Evolutionary conservation across 2,797 vertebrate genomes (phyloP).

Genomic region (Potorous gilbertii): DNA sequence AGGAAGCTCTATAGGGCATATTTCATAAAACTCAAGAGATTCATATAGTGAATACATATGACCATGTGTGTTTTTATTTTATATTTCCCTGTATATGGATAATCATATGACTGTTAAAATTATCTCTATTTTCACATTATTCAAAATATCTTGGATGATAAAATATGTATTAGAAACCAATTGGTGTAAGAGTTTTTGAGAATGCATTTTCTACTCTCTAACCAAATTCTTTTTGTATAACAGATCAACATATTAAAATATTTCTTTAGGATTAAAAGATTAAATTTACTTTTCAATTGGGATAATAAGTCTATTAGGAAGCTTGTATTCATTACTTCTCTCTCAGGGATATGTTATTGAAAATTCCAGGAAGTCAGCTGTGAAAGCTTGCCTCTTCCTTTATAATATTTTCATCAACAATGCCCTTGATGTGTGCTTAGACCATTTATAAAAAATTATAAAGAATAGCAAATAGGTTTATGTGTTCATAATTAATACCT

Average conservation of each 20-base stretch:
- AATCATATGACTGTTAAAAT: background rate
- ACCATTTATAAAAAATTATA: background rate
- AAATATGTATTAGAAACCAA: background rate
- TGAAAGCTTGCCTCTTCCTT: background rate
- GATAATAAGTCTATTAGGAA: background rate
- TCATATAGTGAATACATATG: background rate
- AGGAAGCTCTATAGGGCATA: fast-evolving
- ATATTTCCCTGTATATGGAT: background rate
- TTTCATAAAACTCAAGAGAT: background rate
- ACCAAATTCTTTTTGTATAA: too few relatives aligned
- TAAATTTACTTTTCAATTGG: background rate
- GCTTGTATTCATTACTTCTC: background rate
- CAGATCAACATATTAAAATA: too few relatives aligned
- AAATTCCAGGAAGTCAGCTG: background rate
- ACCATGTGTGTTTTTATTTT: background rate
- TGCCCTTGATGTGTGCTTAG: background rate
- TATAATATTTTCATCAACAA: background rate
- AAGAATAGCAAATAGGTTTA: background rate
- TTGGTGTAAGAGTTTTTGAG: background rate
- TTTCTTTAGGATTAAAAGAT: background rate
- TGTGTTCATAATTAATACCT: background rate
- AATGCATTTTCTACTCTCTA: background rate
- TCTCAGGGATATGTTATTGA: background rate
- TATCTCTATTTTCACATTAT: background rate
- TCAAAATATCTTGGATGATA: background rate